Evolutionary conservation across 1,140 invertebrate genomes (phyloP), one percentile per base, ranked within the genome.

Genomic region (Danaus plexippus): DNA sequence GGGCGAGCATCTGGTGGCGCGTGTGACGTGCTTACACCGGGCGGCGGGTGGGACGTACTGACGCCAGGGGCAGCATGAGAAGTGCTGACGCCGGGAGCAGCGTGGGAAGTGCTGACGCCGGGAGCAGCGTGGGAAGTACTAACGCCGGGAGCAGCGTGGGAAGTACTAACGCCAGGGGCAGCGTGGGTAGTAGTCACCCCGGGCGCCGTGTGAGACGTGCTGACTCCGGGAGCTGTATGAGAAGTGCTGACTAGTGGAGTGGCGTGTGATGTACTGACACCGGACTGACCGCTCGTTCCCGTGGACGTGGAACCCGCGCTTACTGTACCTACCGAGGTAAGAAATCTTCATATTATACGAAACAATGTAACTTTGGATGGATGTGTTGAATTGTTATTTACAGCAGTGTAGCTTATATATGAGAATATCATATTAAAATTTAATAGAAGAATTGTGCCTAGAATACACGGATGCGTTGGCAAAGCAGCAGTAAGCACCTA

Each of bases 1-100:
- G 78, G 77, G 5, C 82, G 71, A 8, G 71, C 67, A 47, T 79
- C 78, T 8, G 77, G 59, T n/a, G 59, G 59, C 11, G 63, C 55
- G 52, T 65, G 60, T 13, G 60, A 62, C 11, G 59, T 61, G 54
- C 50, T 53, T 10, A 61, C 59, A 5, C 62, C 62, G 40, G 62
- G 57, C 2, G 54, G 42, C 9, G 57, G 46, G 18, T 59, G 49
- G 9, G 62, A 64, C 9, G 62, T 64, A 46, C 57, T 64, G 1
- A 64, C 62, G 9, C 57, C 59, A n/a, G 59, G 43, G n/a, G 52
- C 55, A 44, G 67, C 46, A 41, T 69, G 67, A 11, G 71, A 70
- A 6, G 71, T 69, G 56, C 71, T 71, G 10, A 71, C 71, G 3
- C 61, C 61, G 9, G 59, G 61, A 32, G 57, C 61, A 11, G 58